phyloP scores from a whole-genome alignment of 2,113 vertebrate species.

The Eulacestoma nigropectus region DNA sequence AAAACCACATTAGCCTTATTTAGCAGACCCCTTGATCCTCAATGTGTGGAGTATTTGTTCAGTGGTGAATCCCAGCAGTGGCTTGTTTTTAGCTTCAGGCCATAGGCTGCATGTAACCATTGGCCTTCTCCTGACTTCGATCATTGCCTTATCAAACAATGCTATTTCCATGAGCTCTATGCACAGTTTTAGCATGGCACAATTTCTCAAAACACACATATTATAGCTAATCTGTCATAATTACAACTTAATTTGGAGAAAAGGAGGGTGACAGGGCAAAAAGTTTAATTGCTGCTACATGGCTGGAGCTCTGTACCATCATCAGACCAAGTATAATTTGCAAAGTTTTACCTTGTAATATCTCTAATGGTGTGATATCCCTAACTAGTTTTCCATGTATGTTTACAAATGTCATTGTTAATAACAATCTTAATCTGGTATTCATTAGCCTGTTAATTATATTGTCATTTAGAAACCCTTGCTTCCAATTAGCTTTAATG shows the following conservation, averaged over 20 bases:
- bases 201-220: slow-evolving; percentile 1
- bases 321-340: not conserved
- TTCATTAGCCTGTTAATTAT: slow-evolving; percentile 58
- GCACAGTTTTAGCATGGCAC: not conserved
- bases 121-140: not conserved
- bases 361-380: not conserved
- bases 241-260: slow-evolving; percentile 8
- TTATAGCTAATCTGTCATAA: not conserved
- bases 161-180: not conserved
- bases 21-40: not conserved
- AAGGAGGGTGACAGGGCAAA: not conserved
- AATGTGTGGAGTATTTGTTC: not conserved
- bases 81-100: not conserved
- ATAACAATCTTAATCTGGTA: slow-evolving; percentile 34
- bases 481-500: slow-evolving; percentile 60
- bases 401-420: slow-evolving; percentile 56
- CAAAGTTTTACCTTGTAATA: slow-evolving; percentile 10
- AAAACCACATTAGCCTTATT: not conserved
- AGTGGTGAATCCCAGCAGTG: not conserved
- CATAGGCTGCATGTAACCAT: not conserved
- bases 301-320: not conserved
- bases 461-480: slow-evolving; percentile 33
- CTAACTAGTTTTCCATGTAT: slow-evolving; percentile 27
- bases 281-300: not conserved
- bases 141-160: not conserved